A percentile compares a stretch with the other conserved stretches of the same genome.
These are phyloP conservation scores for Anadara kagoshimensis DNA, from an alignment of 1,140 invertebrate genomes.

Conservation along the genomic window DNA sequence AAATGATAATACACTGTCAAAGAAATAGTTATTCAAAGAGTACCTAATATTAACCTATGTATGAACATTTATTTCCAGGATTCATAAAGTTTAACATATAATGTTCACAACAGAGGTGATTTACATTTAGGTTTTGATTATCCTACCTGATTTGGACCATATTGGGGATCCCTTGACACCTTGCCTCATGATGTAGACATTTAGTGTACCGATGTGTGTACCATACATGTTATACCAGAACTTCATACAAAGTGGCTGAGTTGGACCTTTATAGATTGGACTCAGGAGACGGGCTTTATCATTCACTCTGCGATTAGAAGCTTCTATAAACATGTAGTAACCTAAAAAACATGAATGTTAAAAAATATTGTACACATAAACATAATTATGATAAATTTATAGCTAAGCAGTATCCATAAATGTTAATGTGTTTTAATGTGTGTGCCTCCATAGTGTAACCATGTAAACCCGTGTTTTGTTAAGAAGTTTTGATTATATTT, in stretches of 20 bases:
- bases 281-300: slow-evolving; percentile 59
- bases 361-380: background rate
- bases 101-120: no score
- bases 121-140: slow-evolving; percentile 22
- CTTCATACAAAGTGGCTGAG: slow-evolving; percentile 43
- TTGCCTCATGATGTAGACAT: slow-evolving; percentile 49
- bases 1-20: no score
- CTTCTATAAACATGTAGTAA: slow-evolving; percentile 69
- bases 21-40: no score
- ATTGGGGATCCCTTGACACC: slow-evolving; percentile 27
- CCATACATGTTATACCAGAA: slow-evolving; percentile 89
- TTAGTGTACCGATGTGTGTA: slow-evolving; percentile 52
- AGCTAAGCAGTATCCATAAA: no score
- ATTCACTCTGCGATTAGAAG: slow-evolving; percentile 49
- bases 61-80: no score
- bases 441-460: no score
- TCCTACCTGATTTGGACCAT: slow-evolving; percentile 49
- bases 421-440: no score
- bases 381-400: no score
- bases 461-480: no score
- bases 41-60: no score
- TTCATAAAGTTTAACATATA: no score
- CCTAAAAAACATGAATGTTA: slow-evolving; percentile 44
- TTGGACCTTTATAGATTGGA: slow-evolving; percentile 44
- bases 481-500: no score